A percentile compares a stretch with the other conserved stretches of the same genome.
Evolutionary conservation across 1,140 invertebrate genomes (phyloP).

Genomic region (Drosophila rufa): DNA sequence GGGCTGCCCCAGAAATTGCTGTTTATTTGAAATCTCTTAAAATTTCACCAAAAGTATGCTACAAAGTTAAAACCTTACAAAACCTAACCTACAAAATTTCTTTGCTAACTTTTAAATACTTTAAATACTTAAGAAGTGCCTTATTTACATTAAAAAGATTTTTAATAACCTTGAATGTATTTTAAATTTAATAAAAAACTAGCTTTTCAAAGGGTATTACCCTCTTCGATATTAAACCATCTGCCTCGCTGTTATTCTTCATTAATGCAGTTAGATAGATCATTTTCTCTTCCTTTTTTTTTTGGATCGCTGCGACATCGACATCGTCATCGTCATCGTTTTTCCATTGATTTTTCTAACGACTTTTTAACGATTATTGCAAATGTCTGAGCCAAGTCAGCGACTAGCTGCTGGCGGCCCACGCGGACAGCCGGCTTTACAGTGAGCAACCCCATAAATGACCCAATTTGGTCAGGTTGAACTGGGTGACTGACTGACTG

Average conservation of each 20-base stretch:
- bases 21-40: background rate
- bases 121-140: no score
- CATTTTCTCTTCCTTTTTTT: constrained; percentile 19
- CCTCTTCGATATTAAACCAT: background rate
- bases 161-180: no score
- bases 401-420: constrained; percentile 40
- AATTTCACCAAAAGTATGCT: background rate
- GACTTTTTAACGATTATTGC: constrained; percentile 81
- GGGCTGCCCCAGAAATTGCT: background rate
- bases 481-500: constrained; percentile 43
- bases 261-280: constrained; percentile 62
- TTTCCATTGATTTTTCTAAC: constrained; percentile 75
- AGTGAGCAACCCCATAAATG: constrained; percentile 71
- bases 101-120: no score
- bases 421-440: constrained; percentile 31
- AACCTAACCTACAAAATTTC: no score
- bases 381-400: constrained; percentile 63
- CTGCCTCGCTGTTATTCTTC: background rate
- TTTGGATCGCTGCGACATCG: constrained; percentile 38
- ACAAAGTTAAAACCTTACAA: no score
- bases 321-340: constrained; percentile 65
- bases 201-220: background rate
- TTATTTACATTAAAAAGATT: no score
- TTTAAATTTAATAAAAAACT: no score
- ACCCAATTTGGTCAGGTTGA: constrained; percentile 77